phyloP scores from a whole-genome alignment of 2,888 invertebrate species.

The Cosmorhoe ocellata region DNA sequence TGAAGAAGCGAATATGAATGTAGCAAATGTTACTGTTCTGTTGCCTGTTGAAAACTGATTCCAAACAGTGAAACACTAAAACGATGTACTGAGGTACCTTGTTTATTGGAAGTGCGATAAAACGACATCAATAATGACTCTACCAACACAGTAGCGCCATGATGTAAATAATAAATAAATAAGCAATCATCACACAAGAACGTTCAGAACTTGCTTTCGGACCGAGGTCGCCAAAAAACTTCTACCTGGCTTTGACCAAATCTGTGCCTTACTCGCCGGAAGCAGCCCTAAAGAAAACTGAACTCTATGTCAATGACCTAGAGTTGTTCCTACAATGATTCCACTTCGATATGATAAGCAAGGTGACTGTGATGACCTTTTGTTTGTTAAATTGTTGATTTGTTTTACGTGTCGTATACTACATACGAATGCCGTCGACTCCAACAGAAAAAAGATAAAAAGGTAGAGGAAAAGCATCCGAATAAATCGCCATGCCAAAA shows the following conservation, averaged over 20 bases:
- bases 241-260: conserved; percentile 47
- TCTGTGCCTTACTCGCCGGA: conserved; percentile 41
- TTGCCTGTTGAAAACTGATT: conserved; percentile 18
- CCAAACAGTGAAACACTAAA: conserved; percentile 17
- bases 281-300: conserved; percentile 33
- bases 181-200: conserved; percentile 42
- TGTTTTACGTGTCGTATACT: conserved; percentile 35
- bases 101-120: conserved; percentile 2
- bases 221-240: conserved; percentile 52
- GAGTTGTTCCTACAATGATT: conserved; percentile 28
- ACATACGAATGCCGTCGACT: conserved; percentile 18
- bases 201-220: conserved; percentile 43
- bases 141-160: conserved; percentile 29
- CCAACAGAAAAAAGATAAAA: too few relatives aligned
- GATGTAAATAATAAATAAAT: conserved; percentile 41
- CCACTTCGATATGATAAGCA: conserved; percentile 36
- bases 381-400: conserved; percentile 40
- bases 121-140: conserved; percentile 7
- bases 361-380: conserved; percentile 49
- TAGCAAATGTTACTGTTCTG: not conserved
- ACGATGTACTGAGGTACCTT: too few relatives aligned
- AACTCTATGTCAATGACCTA: conserved; percentile 38
- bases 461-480: too few relatives aligned
- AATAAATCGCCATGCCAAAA: too few relatives aligned
- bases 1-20: not conserved